Evolutionary conservation across 2,113 vertebrate genomes (phyloP), one percentile per base, ranked within the genome.

Genomic region (Seriola rivoliana): DNA sequence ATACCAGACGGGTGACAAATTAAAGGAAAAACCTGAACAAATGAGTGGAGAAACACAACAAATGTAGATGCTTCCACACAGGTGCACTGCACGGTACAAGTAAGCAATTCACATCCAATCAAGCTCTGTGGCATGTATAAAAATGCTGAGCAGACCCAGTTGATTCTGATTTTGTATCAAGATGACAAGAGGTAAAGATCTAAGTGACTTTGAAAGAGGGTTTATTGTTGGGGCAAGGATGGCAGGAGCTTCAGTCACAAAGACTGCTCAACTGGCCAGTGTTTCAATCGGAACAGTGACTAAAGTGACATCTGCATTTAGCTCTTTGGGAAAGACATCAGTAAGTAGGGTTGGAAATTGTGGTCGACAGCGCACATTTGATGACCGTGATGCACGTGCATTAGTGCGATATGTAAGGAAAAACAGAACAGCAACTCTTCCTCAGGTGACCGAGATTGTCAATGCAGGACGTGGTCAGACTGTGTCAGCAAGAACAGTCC

Each of bases 1-100:
- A 60, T 71, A 12, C 66, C 46, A 68, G 23, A 48, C 40, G 44
- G 44, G 52, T 42, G 69, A 42, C 69, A 58, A 19, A 40, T 58
- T 42, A 14, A 10, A 71, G 54, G 69, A 40, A 65, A 55, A 38
- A 36, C 67, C 67, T 5, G 46, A 34, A 7, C 5, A 3, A 34
- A 8, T 48, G 9, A 55, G 32, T 2, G 40, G 62, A 40, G 19
- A 63, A 5, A 40, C 19, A 1, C 4, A n/a, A 64, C 4, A 13
- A 17, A 8, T 14, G 21, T 19, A 17, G 13, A 23, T 11, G 25
- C 52, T n/a, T 54, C 52, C 52, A 10, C 19, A 54, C 7, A n/a
- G n/a, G 48, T 50, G 48, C 5, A 64, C 36, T n/a, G 9, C 36
- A 64, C 1, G 50, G 50, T 52, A 8, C 50, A 21, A 21, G 4